Conservation (phyloP, 30 jellyfish, hydroid and myxozoan species). For the Cassiopea xamachana region DNA sequence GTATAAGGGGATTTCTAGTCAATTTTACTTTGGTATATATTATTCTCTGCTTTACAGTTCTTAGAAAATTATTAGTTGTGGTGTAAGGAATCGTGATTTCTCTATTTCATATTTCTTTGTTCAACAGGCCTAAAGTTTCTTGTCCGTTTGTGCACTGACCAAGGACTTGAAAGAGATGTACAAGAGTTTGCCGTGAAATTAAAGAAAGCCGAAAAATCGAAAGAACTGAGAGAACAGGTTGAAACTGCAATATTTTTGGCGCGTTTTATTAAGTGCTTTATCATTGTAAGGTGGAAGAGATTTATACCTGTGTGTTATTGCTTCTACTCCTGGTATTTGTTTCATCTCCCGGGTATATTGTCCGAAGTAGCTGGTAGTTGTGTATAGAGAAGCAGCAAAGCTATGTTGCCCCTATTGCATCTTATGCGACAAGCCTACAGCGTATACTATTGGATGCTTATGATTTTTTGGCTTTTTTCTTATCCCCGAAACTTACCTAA, state of each 20-base stretch:
- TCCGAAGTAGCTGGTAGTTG: too few relatives aligned
- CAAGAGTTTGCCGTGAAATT: conserved; percentile 86
- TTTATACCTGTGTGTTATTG: too few relatives aligned
- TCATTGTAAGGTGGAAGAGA: background rate
- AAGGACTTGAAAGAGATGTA: conserved; percentile 84
- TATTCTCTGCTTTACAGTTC: too few relatives aligned
- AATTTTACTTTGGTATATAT: too few relatives aligned
- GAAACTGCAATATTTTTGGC: background rate
- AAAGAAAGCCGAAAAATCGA: conserved; percentile 78
- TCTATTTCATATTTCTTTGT: background rate
- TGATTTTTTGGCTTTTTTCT: too few relatives aligned
- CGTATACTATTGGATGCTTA: too few relatives aligned
- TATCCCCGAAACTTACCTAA: too few relatives aligned
- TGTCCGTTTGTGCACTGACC: conserved; percentile 93
- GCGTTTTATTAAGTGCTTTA: background rate
- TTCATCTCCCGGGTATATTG: too few relatives aligned
- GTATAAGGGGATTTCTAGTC: too few relatives aligned
- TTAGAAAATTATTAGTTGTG: background rate
- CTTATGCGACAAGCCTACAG: too few relatives aligned
- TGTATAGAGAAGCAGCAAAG: too few relatives aligned
- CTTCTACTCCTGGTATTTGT: background rate
- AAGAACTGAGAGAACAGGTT: conserved; percentile 92
- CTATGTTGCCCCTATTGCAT: too few relatives aligned
- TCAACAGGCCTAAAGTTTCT: conserved; percentile 84
- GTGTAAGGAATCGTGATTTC: background rate